phyloP scores from a whole-genome alignment of 2,888 invertebrate species.

The Pocota personata region DNA sequence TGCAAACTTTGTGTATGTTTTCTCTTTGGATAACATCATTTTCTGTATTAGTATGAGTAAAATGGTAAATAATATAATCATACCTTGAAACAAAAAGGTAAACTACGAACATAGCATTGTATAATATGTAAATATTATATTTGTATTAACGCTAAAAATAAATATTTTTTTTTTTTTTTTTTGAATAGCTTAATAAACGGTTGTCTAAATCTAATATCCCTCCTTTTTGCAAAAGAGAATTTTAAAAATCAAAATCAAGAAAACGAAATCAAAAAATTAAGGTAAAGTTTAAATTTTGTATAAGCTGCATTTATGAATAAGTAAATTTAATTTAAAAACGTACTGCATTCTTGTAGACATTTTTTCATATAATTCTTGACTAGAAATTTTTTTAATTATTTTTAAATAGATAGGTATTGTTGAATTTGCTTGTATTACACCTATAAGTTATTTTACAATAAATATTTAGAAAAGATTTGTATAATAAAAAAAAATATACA shows the following conservation, averaged over 20 bases:
- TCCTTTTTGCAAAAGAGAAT: slow-evolving; percentile 10
- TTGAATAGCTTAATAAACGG: slow-evolving; percentile 72
- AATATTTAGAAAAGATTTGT: slow-evolving; percentile 48
- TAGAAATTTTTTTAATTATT: slow-evolving; percentile 60
- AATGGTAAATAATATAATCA: slow-evolving; percentile 27
- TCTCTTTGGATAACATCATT: slow-evolving; percentile 60
- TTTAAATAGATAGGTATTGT: slow-evolving; percentile 46
- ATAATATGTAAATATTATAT: slow-evolving; percentile 29
- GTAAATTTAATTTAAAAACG: slow-evolving; percentile 42
- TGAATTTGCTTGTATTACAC: slow-evolving; percentile 44
- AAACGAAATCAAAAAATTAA: slow-evolving; percentile 24
- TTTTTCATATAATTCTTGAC: slow-evolving; percentile 62
- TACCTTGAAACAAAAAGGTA: slow-evolving; percentile 18
- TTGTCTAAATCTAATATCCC: slow-evolving; percentile 50
- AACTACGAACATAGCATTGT: slow-evolving; percentile 44
- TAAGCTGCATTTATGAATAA: slow-evolving; percentile 60
- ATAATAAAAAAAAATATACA: slow-evolving; percentile 28
- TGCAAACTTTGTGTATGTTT: slow-evolving; percentile 42
- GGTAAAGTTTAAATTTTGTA: slow-evolving; percentile 28
- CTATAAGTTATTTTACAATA: slow-evolving; percentile 55
- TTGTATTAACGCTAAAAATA: slow-evolving; percentile 53
- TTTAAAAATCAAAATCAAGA: slow-evolving; percentile 42
- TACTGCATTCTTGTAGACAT: slow-evolving; percentile 31
- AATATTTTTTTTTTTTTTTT: slow-evolving; percentile 48
- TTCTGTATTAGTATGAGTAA: slow-evolving; percentile 12